phyloP scores from a whole-genome alignment of 2,797 vertebrate genomes.

The Crocidura indochinensis region DNA sequence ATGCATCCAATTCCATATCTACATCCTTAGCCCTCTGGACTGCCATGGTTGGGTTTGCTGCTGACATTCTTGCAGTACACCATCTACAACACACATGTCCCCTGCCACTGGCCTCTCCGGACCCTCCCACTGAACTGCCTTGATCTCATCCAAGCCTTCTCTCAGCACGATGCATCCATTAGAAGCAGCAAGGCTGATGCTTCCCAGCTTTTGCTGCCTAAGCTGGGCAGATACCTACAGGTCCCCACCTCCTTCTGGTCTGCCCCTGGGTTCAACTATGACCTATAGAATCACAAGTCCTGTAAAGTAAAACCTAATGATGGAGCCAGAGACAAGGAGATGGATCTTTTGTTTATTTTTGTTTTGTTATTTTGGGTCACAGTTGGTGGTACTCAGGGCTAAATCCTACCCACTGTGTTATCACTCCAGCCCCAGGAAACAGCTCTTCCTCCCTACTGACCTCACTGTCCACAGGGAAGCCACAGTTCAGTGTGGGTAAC shows the following conservation, averaged over 20 bases:
- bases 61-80: background rate
- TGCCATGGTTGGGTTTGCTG: background rate
- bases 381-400: too few relatives aligned
- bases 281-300: background rate
- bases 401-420: too few relatives aligned
- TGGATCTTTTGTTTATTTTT: background rate
- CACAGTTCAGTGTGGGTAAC: background rate
- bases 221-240: background rate
- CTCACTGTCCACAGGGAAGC: slow-evolving; percentile 27
- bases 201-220: background rate
- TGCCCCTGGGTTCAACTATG: slow-evolving; percentile 8
- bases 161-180: background rate
- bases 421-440: too few relatives aligned
- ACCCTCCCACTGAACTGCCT: background rate
- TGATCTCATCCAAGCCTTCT: background rate
- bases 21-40: too few relatives aligned
- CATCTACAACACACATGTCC: background rate
- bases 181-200: background rate
- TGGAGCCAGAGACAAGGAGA: background rate
- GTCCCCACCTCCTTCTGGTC: background rate
- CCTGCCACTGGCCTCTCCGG: background rate
- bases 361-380: too few relatives aligned
- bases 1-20: too few relatives aligned
- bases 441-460: background rate
- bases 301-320: background rate